Evolutionary conservation across 2,113 vertebrate genomes (phyloP), one percentile per base, ranked within the genome.

Genomic region (Onychostoma macrolepis): DNA sequence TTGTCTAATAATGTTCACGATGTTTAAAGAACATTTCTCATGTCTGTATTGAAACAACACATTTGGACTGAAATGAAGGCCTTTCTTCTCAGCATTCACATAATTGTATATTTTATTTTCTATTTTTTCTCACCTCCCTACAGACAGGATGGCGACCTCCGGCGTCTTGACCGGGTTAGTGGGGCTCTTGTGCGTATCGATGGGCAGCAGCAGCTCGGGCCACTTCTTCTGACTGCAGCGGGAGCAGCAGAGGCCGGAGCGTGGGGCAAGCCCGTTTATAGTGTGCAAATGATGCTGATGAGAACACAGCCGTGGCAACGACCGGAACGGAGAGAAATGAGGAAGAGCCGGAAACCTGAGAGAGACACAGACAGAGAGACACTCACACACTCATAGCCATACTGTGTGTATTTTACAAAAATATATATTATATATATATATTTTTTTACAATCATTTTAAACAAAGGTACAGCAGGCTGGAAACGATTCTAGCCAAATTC

Each of bases 251-350:
- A 94, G 90, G 72, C 95, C 95, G 0, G 95, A 92, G 80, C 89
- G 94, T 0, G 96, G 93, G 36, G 95, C 95, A 4, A 96, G 90
- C 0, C 97, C 97, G 3, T 97, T 97, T 91, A 98, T 96, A 0
- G 98, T 99, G 95, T 99, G 98, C 12, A 96, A 96, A 89, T 99
- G 98, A 80, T 97, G 97, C 91, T 96, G 96, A 89, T 99, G 97
- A 0, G 90, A 93, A 89, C 97, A 98, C 72, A 95, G 6, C 2
- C 93, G 92, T 3, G 96, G 94, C 53, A 95, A 87, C 3, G 94
- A 92, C 84, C 92, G 91, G 89, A 97, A 94, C 53, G 96, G 93
- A 76, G 95, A 91, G 85, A 93, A 89, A 24, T 88, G 92, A 83
- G 94, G 95, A 82, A 94, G 89, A 81, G 90, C 91, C 0, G 92